These are phyloP conservation scores for Acrossocheilus wenchowensis DNA, from an alignment of 2,797 vertebrate species.

Conservation along the genomic window DNA sequence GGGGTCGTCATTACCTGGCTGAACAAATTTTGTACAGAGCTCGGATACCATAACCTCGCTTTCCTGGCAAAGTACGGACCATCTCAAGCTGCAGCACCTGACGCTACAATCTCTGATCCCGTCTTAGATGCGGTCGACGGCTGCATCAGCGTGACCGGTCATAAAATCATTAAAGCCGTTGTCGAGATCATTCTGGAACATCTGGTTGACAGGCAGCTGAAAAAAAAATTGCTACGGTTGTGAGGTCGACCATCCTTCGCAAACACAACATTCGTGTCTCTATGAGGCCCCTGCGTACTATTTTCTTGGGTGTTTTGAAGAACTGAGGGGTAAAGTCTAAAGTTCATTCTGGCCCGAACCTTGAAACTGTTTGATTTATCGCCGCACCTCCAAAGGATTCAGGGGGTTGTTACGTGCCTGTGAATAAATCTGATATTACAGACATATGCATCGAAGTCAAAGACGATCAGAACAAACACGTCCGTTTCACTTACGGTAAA, in stretches of 20 bases:
- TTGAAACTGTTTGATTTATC: not conserved
- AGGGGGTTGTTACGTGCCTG: not conserved
- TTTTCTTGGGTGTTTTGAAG: not conserved
- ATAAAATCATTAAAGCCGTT: not conserved
- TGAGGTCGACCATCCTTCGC: not conserved
- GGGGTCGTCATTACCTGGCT: not conserved
- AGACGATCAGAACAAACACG: too few relatives aligned
- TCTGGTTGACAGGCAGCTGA: not conserved
- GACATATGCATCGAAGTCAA: too few relatives aligned
- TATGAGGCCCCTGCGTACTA: not conserved
- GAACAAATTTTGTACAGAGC: too few relatives aligned
- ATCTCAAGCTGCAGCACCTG: too few relatives aligned
- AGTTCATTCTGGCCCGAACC: not conserved
- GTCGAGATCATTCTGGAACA: not conserved
- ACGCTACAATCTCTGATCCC: not conserved
- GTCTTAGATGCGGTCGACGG: not conserved
- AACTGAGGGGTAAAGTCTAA: not conserved
- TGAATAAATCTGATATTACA: too few relatives aligned
- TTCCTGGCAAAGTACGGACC: not conserved
- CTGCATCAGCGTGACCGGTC: accelerated
- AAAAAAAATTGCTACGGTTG: not conserved
- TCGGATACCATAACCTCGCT: not conserved
- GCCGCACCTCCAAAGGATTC: not conserved
- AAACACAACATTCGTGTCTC: not conserved
- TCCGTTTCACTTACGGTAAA: too few relatives aligned